Evolutionary conservation across 2,113 vertebrate species (phyloP).

Genomic region (Rousettus leschenaultii): DNA sequence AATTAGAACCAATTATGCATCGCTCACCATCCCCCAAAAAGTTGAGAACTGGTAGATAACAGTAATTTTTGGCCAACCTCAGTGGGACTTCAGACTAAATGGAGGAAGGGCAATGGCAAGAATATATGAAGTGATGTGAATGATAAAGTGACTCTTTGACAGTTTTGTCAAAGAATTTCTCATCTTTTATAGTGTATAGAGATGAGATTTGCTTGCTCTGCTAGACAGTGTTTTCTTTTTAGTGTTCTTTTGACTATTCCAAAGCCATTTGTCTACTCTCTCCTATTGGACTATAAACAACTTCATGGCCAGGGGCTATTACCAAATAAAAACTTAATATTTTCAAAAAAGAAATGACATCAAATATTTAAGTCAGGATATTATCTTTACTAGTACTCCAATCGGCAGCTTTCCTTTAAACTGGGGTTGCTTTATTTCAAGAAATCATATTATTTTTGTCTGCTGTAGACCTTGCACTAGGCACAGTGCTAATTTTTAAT

Average conservation of each 20-base stretch:
- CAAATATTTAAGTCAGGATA: not conserved
- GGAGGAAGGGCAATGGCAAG: not conserved
- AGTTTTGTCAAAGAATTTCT: not conserved
- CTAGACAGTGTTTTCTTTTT: not conserved
- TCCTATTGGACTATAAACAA: not conserved
- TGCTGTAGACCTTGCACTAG: not conserved
- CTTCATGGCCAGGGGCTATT: not conserved
- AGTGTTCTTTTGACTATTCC: not conserved
- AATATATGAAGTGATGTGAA: not conserved
- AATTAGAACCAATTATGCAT: not conserved
- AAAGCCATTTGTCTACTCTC: not conserved
- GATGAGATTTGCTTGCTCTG: not conserved
- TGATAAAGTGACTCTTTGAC: not conserved
- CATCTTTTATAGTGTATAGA: not conserved
- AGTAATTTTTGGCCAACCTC: not conserved
- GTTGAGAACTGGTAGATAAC: not conserved
- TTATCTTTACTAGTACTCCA: not conserved
- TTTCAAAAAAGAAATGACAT: not conserved
- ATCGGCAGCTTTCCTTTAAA: not conserved
- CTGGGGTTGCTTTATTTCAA: not conserved
- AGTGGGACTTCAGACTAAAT: not conserved
- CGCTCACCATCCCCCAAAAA: fast-evolving
- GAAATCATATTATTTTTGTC: not conserved
- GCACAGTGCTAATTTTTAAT: not conserved
- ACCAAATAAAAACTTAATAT: not conserved